Base-by-base conservation (phyloP, 2,797 vertebrate species). In the Gallinago nigripennis region DNA sequence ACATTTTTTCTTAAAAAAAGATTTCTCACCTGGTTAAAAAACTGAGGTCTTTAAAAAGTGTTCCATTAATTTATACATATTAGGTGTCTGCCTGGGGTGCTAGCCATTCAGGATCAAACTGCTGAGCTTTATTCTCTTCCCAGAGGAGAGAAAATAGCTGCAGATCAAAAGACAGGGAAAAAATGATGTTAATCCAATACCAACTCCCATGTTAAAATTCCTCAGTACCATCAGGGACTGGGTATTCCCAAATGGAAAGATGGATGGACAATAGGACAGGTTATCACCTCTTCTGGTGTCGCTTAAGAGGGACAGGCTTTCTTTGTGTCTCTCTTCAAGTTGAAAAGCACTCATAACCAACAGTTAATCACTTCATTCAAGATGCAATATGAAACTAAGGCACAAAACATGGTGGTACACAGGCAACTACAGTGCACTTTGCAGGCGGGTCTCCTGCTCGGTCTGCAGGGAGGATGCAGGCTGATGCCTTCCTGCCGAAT, bases 401-500 rank as follows among this genome's bases (percentile, higher is more conserved):
- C 11, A 3, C 11, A 60, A 50, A 54, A 11, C 5, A 11, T 35
- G 39, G 31, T 18, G 76, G 21, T 35, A 31, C n/a, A 31, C 8
- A n/a, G 17, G n/a, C 27, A 57, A 25, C 28, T 21, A 33, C 1
- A 35, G 24, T 8, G 51, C 0, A 4, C 19, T 4, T 45, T 51
- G 35, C 14, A 45, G 12, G 28, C 0, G 1, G 72, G 25, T 31
- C 30, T 51, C 28, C 57, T 24, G 17, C 4, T 4, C 27, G 16
- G 19, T n/a, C 51, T n/a, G 56, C 33, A 3, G 37, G 46, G 64
- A 70, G 46, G 11, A 6, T 39, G 31, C 31, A 33, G 37, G 18
- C n/a, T 28, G 48, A 5, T 18, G 23, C 5, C 13, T 4, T 63
- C 19, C 27, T 0, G 0, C 15, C 41, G 41, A 31, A 21, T 2